phyloP scores from a whole-genome alignment of 2,888 invertebrate genomes.

The Mesorhabditis spiculigera region DNA sequence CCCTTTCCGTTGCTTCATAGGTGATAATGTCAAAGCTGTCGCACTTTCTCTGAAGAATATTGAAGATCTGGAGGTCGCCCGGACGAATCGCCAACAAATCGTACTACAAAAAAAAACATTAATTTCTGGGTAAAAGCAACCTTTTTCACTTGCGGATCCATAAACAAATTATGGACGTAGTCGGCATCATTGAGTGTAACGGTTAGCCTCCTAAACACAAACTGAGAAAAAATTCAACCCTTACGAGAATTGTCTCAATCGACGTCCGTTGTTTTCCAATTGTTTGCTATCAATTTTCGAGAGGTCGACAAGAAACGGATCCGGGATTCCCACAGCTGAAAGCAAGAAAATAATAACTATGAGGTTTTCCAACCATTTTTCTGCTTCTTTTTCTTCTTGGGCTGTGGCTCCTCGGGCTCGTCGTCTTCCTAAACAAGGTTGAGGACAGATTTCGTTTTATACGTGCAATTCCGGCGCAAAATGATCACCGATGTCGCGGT shows the following conservation, averaged over 20 bases:
- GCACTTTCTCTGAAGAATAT: conserved; percentile 51
- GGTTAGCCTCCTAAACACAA: conserved; percentile 25
- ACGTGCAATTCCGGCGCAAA: conserved; percentile 14
- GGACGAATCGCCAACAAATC: conserved; percentile 54
- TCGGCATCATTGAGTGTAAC: conserved; percentile 31
- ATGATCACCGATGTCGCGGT: conserved; percentile 53
- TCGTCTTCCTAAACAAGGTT: conserved; percentile 15
- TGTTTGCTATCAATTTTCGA: conserved; percentile 34
- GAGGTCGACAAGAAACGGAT: conserved; percentile 52
- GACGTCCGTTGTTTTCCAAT: conserved; percentile 40
- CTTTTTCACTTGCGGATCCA: conserved; percentile 16
- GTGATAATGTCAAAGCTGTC: conserved; percentile 53
- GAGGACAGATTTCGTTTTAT: not conserved
- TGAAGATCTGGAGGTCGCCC: conserved; percentile 44
- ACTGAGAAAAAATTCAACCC: not conserved
- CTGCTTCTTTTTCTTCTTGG: conserved; percentile 50
- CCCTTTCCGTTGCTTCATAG: conserved; percentile 27
- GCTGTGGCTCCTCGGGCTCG: conserved; percentile 28
- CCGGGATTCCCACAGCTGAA: conserved; percentile 36
- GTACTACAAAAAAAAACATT: conserved; percentile 24
- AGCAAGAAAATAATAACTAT: conserved; percentile 1
- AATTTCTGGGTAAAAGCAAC: not conserved
- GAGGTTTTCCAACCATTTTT: conserved; percentile 13
- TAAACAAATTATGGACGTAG: conserved; percentile 29
- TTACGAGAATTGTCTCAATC: conserved; percentile 49